These are phyloP conservation scores for Darevskia nairensis DNA, from an alignment of 2,797 vertebrate species.

Conservation along the genomic window DNA sequence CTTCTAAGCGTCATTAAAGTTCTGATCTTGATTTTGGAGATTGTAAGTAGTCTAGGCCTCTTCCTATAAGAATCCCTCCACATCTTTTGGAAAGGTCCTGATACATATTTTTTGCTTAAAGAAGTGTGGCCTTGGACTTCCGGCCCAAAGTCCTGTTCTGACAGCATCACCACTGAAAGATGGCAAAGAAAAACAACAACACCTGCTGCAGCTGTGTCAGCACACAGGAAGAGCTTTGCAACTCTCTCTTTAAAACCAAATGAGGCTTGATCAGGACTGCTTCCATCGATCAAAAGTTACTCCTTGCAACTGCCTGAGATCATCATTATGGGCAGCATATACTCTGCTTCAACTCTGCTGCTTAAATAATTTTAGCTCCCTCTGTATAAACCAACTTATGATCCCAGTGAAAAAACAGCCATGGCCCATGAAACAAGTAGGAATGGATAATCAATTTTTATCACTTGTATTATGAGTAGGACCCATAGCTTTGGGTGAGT, in stretches of 20 bases:
- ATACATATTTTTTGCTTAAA: neutral
- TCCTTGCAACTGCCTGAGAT: neutral
- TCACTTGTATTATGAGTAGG: constrained; percentile 76
- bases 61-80: neutral
- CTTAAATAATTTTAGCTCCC: constrained; percentile 74
- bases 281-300: constrained; percentile 30
- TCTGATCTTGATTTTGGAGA: neutral
- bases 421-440: constrained; percentile 78
- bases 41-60: neutral
- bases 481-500: constrained; percentile 72
- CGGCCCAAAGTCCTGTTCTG: no score
- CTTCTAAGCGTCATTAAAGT: neutral
- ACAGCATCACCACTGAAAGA: constrained; percentile 5
- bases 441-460: constrained; percentile 85
- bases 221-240: neutral
- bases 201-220: neutral
- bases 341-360: constrained; percentile 64
- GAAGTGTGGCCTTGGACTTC: no score
- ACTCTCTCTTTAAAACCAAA: constrained; percentile 14
- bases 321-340: constrained; percentile 45
- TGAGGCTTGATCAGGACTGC: constrained; percentile 16
- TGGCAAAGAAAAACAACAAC: neutral
- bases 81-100: neutral
- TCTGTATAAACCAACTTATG: constrained; percentile 72
- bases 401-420: constrained; percentile 74